Evolutionary conservation across 2,797 vertebrate species (phyloP), one percentile per base, ranked within the genome.

Genomic region (Myiothlypis chrysogaster): DNA sequence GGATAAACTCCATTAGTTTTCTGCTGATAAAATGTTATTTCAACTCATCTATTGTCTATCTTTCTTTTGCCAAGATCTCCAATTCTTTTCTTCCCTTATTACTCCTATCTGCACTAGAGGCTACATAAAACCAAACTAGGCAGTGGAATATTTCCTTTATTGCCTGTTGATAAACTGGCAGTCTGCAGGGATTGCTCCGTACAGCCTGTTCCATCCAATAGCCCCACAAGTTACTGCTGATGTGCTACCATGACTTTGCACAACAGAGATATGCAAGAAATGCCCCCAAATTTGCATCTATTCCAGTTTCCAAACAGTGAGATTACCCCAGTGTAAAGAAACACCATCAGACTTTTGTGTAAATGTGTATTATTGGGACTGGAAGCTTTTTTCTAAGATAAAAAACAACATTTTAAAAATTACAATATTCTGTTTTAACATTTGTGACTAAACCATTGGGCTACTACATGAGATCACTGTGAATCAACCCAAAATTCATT

Each of bases 21-120:
- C 89, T 94, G 60, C 87, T 94, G 96, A 93, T 91, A 94, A 97
- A 97, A 94, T 81, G 63, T 96, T 96, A 96, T 95, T 96, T 96
- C 94, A 96, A 86, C 53, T 95, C 87, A 94, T 95, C 82, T 79
- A 91, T 91, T 94, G 75, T 91, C 93, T 94, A 32, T 83, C 95
- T 95, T 85, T 80, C 87, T 88, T 79, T 84, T 91, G 73, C 91
- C 81, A 95, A 92, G 43, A 41, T 70, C 70, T 84, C 70, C 34
- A 90, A 68, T 95, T 89, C 71, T 68, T 59, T 88, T 94, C 93
- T 90, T 89, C 41, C 49, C 71, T 70, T 79, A 68, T 65, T 94
- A 79, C 61, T 94, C 89, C 91, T 96, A 65, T 88, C 88, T 95
- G 66, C 12, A 14, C 92, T 94, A 73, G 49, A 92, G 60, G 43